These are phyloP conservation scores for Sclerurus mexicanus DNA, from an alignment of 2,113 vertebrate genomes.

Conservation along the genomic window DNA sequence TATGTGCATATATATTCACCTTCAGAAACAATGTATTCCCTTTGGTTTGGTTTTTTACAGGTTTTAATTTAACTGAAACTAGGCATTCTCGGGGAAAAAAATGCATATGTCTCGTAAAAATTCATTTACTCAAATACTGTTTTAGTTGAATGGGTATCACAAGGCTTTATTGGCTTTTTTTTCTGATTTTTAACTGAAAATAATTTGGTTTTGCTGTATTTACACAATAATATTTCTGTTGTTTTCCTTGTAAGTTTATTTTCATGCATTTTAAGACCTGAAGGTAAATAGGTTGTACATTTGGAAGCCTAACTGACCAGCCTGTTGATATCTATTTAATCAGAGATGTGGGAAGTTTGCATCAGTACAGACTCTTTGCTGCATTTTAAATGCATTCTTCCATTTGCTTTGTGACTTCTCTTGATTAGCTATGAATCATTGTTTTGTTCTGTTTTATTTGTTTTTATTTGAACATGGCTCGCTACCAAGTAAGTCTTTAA, in stretches of 20 bases:
- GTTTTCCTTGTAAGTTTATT: not conserved
- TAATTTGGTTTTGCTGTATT: not conserved
- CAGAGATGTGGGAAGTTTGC: not conserved
- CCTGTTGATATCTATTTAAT: not conserved
- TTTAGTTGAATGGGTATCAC: not conserved
- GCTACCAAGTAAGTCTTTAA: not conserved
- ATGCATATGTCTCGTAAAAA: rapidly evolving
- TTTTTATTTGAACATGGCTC: not conserved
- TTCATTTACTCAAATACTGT: not conserved
- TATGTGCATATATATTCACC: too few species aligned
- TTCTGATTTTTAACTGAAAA: not conserved
- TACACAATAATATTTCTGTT: not conserved
- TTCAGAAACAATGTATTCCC: rapidly evolving
- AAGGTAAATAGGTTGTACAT: not conserved
- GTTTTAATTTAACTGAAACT: not conserved
- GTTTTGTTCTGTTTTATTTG: not conserved
- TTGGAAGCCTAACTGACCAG: not conserved
- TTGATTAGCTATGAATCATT: not conserved
- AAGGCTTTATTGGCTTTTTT: not conserved
- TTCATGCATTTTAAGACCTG: not conserved
- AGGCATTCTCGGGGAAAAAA: not conserved
- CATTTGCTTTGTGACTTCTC: not conserved
- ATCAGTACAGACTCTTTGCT: not conserved
- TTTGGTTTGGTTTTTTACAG: not conserved
- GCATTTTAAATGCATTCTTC: not conserved